Evolutionary conservation across 2,888 invertebrate species (phyloP).

Genomic region (Chalcis sispes): DNA sequence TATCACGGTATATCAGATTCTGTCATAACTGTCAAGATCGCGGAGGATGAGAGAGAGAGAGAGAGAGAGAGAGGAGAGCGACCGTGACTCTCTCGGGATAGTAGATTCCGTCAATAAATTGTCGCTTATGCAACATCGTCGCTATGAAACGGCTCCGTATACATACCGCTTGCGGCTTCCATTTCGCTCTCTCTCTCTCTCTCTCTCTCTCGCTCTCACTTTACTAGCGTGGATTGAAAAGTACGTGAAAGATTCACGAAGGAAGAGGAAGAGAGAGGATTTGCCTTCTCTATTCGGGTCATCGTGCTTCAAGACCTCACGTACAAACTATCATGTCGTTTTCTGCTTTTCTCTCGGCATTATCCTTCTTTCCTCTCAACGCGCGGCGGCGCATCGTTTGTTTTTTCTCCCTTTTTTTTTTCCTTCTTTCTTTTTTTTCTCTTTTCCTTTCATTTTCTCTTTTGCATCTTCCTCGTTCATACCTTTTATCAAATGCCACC

Average conservation of each 20-base stretch:
- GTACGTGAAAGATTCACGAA: not conserved
- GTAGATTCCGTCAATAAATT: conserved; percentile 49
- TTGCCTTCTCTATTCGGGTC: conserved; percentile 31
- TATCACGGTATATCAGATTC: conserved; percentile 47
- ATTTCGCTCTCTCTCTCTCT: conserved; percentile 33
- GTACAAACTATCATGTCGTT: conserved; percentile 52
- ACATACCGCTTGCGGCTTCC: conserved; percentile 52
- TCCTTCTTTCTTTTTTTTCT: not conserved
- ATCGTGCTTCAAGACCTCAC: conserved; percentile 49
- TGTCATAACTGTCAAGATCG: conserved; percentile 49
- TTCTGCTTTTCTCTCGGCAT: conserved; percentile 45
- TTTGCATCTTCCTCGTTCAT: not conserved
- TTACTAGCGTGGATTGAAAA: not conserved
- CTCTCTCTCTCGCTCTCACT: conserved; percentile 14
- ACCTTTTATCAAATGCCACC: conserved; percentile 30
- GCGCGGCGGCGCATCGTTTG: not conserved
- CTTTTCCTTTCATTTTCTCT: not conserved
- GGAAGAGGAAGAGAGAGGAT: not conserved
- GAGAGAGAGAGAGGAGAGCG: conserved; percentile 27
- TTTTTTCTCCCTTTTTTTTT: conserved; percentile 6
- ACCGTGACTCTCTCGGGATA: not conserved
- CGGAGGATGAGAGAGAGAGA: conserved; percentile 17
- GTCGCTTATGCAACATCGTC: conserved; percentile 52
- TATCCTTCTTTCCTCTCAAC: not conserved
- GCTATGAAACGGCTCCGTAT: conserved; percentile 34